phyloP scores from a whole-genome alignment of 2,888 invertebrate genomes.

The Timandra comae region DNA sequence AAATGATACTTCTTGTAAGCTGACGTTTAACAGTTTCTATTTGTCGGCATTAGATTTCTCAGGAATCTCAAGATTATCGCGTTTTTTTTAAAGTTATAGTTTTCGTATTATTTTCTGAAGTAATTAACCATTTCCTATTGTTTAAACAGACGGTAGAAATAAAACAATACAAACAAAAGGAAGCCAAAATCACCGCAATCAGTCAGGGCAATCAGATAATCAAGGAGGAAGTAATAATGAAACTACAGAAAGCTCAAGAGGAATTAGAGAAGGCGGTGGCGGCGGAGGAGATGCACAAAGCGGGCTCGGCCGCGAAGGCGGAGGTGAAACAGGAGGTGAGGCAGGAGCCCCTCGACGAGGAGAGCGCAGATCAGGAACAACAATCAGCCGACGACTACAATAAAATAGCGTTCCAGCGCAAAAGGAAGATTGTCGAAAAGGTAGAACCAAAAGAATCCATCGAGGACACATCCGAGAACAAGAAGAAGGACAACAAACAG shows the following conservation, averaged over 20 bases:
- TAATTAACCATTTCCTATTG: too few relatives aligned
- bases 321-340: background rate
- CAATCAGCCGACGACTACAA: background rate
- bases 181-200: slow-evolving; percentile 50
- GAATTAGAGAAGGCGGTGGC: slow-evolving; percentile 18
- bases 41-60: too few relatives aligned
- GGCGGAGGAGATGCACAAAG: background rate
- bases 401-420: slow-evolving; percentile 31
- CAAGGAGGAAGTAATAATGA: slow-evolving; percentile 42
- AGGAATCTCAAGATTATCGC: too few relatives aligned
- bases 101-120: too few relatives aligned
- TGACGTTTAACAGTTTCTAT: too few relatives aligned
- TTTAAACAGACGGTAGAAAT: slow-evolving; percentile 47
- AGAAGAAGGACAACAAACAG: slow-evolving; percentile 20
- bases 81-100: too few relatives aligned
- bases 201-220: slow-evolving; percentile 49
- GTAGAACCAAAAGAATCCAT: slow-evolving; percentile 20
- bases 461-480: slow-evolving; percentile 14
- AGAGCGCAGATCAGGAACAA: too few relatives aligned
- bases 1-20: too few relatives aligned
- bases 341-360: background rate
- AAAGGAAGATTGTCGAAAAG: slow-evolving; percentile 35
- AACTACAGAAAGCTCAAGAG: slow-evolving; percentile 39
- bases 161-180: slow-evolving; percentile 46
- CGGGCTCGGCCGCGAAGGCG: slow-evolving; percentile 2